A percentile compares a stretch with the other conserved stretches of the same genome.
Conservation (phyloP, 1,140 invertebrate genomes). For the Arion vulgaris region DNA sequence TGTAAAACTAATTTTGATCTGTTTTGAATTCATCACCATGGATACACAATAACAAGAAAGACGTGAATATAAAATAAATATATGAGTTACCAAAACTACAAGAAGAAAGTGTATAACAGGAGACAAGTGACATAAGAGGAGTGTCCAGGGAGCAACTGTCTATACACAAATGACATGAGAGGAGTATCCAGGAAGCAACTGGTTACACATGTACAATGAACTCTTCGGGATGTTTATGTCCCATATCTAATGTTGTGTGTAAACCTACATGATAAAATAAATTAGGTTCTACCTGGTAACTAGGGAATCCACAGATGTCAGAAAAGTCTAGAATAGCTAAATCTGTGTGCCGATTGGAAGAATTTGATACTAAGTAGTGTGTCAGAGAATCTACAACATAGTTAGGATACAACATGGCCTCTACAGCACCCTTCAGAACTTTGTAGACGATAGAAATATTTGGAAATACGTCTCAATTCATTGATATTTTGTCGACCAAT, state of each 20-base stretch:
- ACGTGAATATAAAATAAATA: too few species aligned
- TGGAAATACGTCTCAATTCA: conserved; percentile 5
- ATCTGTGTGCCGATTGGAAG: background rate
- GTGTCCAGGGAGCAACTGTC: too few species aligned
- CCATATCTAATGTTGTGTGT: background rate
- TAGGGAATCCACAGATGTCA: background rate
- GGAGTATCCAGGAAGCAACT: too few species aligned
- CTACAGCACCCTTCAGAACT: conserved; percentile 24
- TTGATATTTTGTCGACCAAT: conserved; percentile 29
- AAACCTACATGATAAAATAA: conserved; percentile 31
- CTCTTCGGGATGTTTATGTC: conserved; percentile 31
- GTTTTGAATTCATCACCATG: too few species aligned
- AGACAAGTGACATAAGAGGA: too few species aligned
- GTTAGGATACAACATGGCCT: conserved; percentile 29
- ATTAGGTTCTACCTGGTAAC: conserved; percentile 26
- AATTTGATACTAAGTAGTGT: background rate
- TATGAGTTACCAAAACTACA: too few species aligned
- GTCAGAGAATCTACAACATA: background rate
- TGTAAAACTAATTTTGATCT: too few species aligned
- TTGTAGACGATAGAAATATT: conserved; percentile 23
- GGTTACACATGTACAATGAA: conserved; percentile 13
- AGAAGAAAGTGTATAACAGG: too few species aligned
- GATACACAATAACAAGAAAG: too few species aligned
- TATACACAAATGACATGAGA: too few species aligned
- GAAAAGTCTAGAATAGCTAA: conserved; percentile 16